Conservation (phyloP, 2,888 invertebrate genomes). For the Byasa hedistus region DNA sequence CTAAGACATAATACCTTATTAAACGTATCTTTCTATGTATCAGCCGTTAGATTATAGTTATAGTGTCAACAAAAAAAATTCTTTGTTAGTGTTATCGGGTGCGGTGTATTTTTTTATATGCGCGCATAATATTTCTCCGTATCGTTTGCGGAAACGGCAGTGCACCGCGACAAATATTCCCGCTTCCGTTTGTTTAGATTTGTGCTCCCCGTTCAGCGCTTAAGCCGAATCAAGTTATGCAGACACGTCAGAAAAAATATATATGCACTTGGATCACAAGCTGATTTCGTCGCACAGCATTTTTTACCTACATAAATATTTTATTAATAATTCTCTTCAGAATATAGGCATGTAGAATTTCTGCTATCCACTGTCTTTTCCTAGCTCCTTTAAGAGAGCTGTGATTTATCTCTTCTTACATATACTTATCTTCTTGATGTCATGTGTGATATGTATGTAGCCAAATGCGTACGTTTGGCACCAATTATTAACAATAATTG, state of each 20-base stretch:
- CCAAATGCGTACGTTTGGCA: not conserved
- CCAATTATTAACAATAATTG: not conserved
- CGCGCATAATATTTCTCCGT: conserved; percentile 8
- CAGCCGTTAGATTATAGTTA: not conserved
- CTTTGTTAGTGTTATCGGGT: not conserved
- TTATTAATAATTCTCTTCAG: too few species aligned
- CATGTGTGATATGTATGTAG: not conserved
- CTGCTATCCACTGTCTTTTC: too few species aligned
- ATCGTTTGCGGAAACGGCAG: conserved; percentile 9
- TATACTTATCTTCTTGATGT: too few species aligned
- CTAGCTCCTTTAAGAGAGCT: too few species aligned
- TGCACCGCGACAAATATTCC: conserved; percentile 7
- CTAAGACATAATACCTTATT: too few species aligned
- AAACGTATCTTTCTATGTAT: too few species aligned
- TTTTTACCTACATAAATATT: too few species aligned
- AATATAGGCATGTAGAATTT: too few species aligned
- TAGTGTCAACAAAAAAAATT: not conserved
- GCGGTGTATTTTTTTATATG: not conserved
- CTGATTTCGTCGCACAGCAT: too few species aligned
- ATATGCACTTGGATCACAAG: not conserved
- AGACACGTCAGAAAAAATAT: not conserved
- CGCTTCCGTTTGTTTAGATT: conserved; percentile 23
- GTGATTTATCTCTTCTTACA: too few species aligned
- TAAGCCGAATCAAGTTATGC: conserved; percentile 6
- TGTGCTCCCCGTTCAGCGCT: conserved; percentile 11